Evolutionary conservation across 2,888 invertebrate species (phyloP).

Genomic region (Clitarchus hookeri): DNA sequence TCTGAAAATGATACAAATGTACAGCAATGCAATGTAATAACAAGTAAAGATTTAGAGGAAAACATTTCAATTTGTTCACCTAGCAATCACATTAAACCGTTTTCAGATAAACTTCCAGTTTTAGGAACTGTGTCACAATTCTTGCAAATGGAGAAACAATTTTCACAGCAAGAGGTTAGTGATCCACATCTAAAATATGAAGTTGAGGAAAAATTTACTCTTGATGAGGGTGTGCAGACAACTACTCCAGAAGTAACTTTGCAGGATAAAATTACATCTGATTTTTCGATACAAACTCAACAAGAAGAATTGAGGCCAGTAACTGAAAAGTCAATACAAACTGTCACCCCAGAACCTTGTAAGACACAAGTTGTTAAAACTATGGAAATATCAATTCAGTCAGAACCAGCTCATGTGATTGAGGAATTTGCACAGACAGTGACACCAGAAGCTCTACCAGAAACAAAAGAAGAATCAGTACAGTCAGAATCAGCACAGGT

Average conservation of each 20-base stretch:
- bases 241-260: slow-evolving; percentile 54
- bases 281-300: slow-evolving; percentile 61
- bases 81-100: slow-evolving; percentile 54
- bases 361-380: slow-evolving; percentile 42
- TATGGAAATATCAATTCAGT: slow-evolving; percentile 24
- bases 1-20: slow-evolving; percentile 55
- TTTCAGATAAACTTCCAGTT: neutral
- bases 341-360: slow-evolving; percentile 40
- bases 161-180: slow-evolving; percentile 51
- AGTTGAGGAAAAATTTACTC: slow-evolving; percentile 20
- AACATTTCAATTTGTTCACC: slow-evolving; percentile 61
- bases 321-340: slow-evolving; percentile 31
- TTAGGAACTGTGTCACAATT: slow-evolving; percentile 64
- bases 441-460: slow-evolving; percentile 53
- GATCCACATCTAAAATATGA: neutral
- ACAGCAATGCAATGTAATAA: slow-evolving; percentile 65
- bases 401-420: slow-evolving; percentile 54
- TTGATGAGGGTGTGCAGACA: slow-evolving; percentile 30
- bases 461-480: slow-evolving; percentile 51
- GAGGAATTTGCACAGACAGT: slow-evolving; percentile 55
- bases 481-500: slow-evolving; percentile 42
- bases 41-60: slow-evolving; percentile 57
- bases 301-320: slow-evolving; percentile 42
- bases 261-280: slow-evolving; percentile 48
- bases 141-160: slow-evolving; percentile 60